phyloP scores from a whole-genome alignment of 2,797 vertebrate genomes.

The Muscicapa comitata region DNA sequence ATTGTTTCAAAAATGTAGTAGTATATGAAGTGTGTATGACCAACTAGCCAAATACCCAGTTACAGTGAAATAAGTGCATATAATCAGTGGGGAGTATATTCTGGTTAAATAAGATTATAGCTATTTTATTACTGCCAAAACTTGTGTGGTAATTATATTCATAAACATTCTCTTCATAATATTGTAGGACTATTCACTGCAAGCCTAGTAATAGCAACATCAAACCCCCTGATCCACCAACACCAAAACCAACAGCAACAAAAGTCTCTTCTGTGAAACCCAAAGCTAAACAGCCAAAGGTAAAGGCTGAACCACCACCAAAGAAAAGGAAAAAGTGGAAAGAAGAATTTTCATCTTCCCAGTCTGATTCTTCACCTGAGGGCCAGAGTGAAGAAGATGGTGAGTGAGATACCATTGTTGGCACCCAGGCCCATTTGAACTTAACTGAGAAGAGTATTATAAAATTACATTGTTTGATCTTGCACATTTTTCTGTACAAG shows the following conservation, averaged over 20 bases:
- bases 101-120: not conserved
- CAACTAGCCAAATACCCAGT: not conserved
- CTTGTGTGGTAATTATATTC: not conserved
- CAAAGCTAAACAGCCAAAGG: slow-evolving; percentile 88
- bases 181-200: slow-evolving; percentile 67
- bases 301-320: slow-evolving; percentile 92
- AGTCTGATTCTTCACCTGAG: slow-evolving; percentile 88
- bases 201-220: slow-evolving; percentile 72
- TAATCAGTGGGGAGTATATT: not conserved
- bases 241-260: slow-evolving; percentile 75
- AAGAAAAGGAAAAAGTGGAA: slow-evolving; percentile 99
- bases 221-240: slow-evolving; percentile 76
- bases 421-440: not conserved
- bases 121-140: not conserved
- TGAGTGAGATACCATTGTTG: slow-evolving; percentile 53
- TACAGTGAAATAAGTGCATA: not conserved
- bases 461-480: not conserved
- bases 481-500: not conserved
- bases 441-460: not conserved
- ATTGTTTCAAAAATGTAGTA: not conserved
- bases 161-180: not conserved
- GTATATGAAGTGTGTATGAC: not conserved
- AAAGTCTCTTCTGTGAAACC: slow-evolving; percentile 82
- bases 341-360: slow-evolving; percentile 87
- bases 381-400: slow-evolving; percentile 86